Evolutionary conservation across 2,888 invertebrate genomes (phyloP).

Genomic region (Alcis repandata): DNA sequence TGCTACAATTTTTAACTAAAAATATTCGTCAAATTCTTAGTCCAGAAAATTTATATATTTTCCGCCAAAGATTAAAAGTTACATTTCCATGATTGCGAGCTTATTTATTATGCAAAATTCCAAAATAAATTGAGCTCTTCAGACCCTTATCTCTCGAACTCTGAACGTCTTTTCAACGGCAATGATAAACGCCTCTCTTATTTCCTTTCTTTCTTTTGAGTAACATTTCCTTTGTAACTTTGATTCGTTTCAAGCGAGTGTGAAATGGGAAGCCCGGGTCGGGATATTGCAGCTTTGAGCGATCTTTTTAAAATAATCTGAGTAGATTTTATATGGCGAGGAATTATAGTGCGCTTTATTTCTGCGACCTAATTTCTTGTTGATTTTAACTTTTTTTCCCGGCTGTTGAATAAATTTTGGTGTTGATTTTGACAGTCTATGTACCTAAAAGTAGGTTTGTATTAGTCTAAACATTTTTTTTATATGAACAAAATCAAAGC

Average conservation of each 20-base stretch:
- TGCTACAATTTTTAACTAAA: too few species aligned
- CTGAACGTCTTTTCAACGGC: conserved; percentile 13
- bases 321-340: neutral
- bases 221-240: conserved; percentile 29
- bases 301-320: conserved; percentile 14
- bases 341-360: neutral
- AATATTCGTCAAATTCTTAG: too few species aligned
- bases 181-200: conserved; percentile 22
- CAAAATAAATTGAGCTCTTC: conserved; percentile 9
- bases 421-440: too few species aligned
- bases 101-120: neutral
- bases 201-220: conserved; percentile 21
- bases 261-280: conserved; percentile 28
- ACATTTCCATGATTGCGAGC: neutral
- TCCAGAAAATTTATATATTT: too few species aligned
- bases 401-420: too few species aligned
- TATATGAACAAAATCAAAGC: too few species aligned
- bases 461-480: too few species aligned
- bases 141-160: conserved; percentile 16
- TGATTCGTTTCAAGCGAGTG: conserved; percentile 34
- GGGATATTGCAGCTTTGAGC: conserved; percentile 16
- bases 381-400: neutral
- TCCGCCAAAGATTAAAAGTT: neutral
- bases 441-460: too few species aligned
- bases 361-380: too few species aligned